Base-by-base conservation (phyloP, 1,140 invertebrate species). In the Sitophilus oryzae region DNA sequence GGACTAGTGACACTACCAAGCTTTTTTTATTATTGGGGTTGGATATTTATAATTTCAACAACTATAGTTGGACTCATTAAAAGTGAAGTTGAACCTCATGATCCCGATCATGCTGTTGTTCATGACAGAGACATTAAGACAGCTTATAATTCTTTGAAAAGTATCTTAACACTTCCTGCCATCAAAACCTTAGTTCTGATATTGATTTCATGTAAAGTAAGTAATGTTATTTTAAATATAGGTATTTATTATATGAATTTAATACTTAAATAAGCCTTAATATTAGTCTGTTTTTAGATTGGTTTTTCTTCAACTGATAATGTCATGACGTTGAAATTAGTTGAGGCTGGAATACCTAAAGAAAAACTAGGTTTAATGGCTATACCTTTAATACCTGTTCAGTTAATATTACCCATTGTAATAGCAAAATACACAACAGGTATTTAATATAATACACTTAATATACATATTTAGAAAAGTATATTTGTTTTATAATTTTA, bases 261-360 rank as follows among this genome's bases (percentile, higher is more conserved):
- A 45, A 44, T 9, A 37, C 35, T 40, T 6, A 41, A 9, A 19
- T 51, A 40, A 37, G 42, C n/a, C n/a, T n/a, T n/a, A 38, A 43
- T 16, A 18, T 18, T 42, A 2, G 10, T 25, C 44, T 16, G 19
- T 51, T 76, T 77, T 63, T 66, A 95, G 91, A 83, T 97, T 61
- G 93, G 92, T 14, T 99, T 98, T 77, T 87, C 92, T 46, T 91
- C 95, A n/a, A 86, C 89, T 58, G 97, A 99, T 78, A 83, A 89
- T 21, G 90, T 98, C 0, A 95, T 95, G 15, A 86, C 88, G 22
- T 78, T 99, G 43, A 99, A 99, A 76, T 74, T 98, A 16, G 87
- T 97, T 5, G 96, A 98, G 74, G 83, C 84, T 42, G 96, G 97
- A 20, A 88, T 99, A 37, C 92, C 93, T 0, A 96, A 96, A 69